Evolutionary conservation across 2,113 vertebrate genomes (phyloP).

Genomic region (Campylomormyrus tamandua): DNA sequence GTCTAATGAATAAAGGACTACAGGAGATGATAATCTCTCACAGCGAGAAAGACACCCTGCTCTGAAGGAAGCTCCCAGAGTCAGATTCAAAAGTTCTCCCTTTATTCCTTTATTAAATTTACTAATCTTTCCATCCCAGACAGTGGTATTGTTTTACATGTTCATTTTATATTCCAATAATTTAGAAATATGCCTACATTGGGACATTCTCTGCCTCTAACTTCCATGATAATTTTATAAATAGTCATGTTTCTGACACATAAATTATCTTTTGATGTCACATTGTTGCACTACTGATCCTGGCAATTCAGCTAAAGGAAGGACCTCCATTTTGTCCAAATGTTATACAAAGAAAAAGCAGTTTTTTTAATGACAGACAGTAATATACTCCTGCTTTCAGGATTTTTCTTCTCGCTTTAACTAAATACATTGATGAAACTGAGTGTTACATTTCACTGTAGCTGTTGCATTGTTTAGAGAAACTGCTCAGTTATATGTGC

Average conservation of each 20-base stretch:
- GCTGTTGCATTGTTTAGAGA: not conserved
- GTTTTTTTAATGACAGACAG: not conserved
- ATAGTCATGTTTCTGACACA: not conserved
- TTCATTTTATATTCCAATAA: not conserved
- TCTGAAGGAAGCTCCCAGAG: not conserved
- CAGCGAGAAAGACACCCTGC: not conserved
- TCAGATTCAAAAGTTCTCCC: not conserved
- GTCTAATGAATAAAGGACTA: not conserved
- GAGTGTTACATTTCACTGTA: not conserved
- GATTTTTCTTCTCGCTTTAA: not conserved
- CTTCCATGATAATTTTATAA: not conserved
- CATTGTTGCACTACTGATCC: not conserved
- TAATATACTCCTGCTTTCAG: not conserved
- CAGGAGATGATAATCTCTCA: not conserved
- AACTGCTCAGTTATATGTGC: not conserved
- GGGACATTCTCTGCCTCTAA: not conserved
- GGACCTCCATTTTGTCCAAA: not conserved
- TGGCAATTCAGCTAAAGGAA: not conserved
- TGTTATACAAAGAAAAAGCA: not conserved
- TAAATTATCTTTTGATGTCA: not conserved
- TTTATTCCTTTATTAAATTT: not conserved
- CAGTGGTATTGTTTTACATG: not conserved
- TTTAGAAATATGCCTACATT: not conserved
- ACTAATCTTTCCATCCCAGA: not conserved
- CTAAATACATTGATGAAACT: not conserved